A percentile compares a stretch with the other conserved stretches of the same genome.
Evolutionary conservation across 2,113 vertebrate species (phyloP).

Genomic region (Micromys minutus): DNA sequence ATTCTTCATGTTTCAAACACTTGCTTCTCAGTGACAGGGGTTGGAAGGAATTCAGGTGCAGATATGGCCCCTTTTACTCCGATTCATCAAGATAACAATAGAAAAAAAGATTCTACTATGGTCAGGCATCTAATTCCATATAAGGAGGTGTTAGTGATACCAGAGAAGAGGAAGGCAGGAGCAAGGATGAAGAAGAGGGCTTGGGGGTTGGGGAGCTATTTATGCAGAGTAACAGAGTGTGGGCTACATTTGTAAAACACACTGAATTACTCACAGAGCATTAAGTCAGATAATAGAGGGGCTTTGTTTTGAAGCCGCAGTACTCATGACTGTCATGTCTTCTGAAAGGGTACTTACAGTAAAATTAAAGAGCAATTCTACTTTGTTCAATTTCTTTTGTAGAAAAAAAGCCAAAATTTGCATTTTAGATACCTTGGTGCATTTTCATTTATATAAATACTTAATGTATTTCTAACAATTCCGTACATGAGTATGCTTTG

Average conservation of each 20-base stretch:
- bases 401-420: background rate
- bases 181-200: background rate
- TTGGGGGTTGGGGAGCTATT: background rate
- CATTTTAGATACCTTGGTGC: background rate
- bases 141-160: background rate
- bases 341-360: background rate
- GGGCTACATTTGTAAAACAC: background rate
- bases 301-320: background rate
- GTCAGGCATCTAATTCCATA: background rate
- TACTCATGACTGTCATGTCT: background rate
- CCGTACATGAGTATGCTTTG: background rate
- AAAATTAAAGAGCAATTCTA: slow-evolving; percentile 22
- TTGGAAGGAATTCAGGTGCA: background rate
- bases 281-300: background rate
- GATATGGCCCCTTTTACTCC: background rate
- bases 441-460: background rate
- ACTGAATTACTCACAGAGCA: background rate
- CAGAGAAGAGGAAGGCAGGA: background rate
- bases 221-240: background rate
- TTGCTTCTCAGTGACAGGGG: background rate
- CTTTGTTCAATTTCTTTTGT: background rate
- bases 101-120: background rate
- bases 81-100: background rate
- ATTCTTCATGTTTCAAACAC: background rate
- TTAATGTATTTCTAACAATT: background rate